Base-by-base conservation (phyloP, 1,140 invertebrate species). In the Acyrthosiphon pisum region DNA sequence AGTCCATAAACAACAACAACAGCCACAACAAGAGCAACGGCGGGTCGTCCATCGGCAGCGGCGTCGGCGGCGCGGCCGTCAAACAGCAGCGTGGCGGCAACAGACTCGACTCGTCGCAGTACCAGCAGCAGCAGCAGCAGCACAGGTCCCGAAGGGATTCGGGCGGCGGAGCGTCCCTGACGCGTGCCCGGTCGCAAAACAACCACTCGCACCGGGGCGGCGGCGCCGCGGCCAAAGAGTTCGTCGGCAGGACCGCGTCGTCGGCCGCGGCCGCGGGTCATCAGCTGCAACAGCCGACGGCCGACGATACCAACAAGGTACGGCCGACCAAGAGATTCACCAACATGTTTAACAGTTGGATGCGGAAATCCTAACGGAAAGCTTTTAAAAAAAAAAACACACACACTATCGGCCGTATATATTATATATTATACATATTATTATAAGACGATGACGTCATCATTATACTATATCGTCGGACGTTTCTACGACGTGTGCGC, bases 1-100 rank as follows among this genome's bases (percentile, higher is more conserved):
- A 46, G 94, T 94, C 35, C 95, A 95, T 94, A 18, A 88, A 88
- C 87, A 90, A 44, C 90, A 48, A 48, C 48, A 48, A 48, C 48
- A 50, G 48, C 18, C 48, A 50, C 48, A 50, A 44, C 90, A 93
- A 84, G 90, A 89, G 23, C 41, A 90, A 89, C 76, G 48, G 35
- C 81, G 46, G 81, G 11, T 93, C 56, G 41, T 93, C 93, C 26
- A 87, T 76, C 46, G 90, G 60, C 37, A 91, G 76, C n/a, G 91
- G 89, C 37, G 48, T 4, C 26, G n/a, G 22, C 9, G n/a, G 44
- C n/a, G 41, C 41, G 41, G 41, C 41, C 41, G 37, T 22, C 20
- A 35, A 50, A 22, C 86, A 76, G 60, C 86, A 41, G 41, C 41
- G 41, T 4, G 41, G 48, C 26, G n/a, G n/a, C 6, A n/a, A 23